Evolutionary conservation across 2,113 vertebrate genomes (phyloP).

Genomic region (Uropsilus gracilis): DNA sequence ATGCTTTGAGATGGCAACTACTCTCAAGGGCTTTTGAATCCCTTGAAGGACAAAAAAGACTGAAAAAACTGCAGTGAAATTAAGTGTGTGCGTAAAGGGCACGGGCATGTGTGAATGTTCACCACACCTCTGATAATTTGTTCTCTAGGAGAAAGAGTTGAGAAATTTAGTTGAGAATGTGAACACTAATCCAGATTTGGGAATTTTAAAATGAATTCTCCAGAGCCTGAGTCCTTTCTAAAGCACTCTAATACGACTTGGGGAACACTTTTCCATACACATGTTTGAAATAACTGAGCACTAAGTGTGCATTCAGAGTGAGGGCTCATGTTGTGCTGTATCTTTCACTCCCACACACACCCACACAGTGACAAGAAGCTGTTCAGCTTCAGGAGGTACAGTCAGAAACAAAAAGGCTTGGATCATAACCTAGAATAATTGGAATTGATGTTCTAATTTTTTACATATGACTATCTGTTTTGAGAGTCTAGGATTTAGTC

Average conservation of each 20-base stretch:
- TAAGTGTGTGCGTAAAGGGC: neutral
- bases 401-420: neutral
- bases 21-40: neutral
- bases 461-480: neutral
- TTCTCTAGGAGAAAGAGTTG: neutral
- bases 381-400: neutral
- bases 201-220: neutral
- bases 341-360: neutral
- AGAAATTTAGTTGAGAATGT: neutral
- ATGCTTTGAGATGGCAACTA: neutral
- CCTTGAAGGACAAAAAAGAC: neutral
- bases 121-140: neutral
- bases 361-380: neutral
- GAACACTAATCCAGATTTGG: neutral
- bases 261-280: neutral
- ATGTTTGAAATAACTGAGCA: conserved; percentile 11
- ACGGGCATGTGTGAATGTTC: neutral
- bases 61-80: neutral
- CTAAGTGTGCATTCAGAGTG: neutral
- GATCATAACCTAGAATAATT: neutral
- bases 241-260: no score
- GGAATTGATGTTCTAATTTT: neutral
- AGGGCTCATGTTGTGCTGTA: neutral
- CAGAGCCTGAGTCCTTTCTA: neutral
- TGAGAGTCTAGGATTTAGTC: neutral